phyloP scores from a whole-genome alignment of 2,888 invertebrate species.

The Brachyptera putata region DNA sequence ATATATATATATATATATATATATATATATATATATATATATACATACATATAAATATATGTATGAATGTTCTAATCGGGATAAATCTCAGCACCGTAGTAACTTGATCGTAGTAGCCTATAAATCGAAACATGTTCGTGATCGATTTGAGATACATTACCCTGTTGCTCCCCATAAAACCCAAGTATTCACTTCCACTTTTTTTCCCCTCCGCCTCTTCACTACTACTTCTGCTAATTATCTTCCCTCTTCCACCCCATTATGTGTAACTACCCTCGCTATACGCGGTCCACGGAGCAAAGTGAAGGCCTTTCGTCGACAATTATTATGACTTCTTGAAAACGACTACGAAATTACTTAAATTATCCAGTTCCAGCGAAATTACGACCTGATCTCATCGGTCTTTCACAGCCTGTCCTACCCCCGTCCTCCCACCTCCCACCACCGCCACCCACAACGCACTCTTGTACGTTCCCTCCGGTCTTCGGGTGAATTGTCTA shows the following conservation, averaged over 20 bases:
- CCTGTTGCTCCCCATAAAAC: no score
- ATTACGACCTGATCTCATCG: slow-evolving; percentile 32
- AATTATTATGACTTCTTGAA: slow-evolving; percentile 30
- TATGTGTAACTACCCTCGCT: slow-evolving; percentile 27
- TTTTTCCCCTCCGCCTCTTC: neutral
- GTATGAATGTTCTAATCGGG: no score
- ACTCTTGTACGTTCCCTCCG: no score
- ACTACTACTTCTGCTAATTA: neutral
- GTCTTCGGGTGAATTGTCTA: no score
- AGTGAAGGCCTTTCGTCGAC: slow-evolving; percentile 23
- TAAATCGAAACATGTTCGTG: no score
- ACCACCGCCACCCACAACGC: no score
- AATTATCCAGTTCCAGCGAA: slow-evolving; percentile 34
- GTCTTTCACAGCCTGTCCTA: neutral
- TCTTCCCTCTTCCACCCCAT: slow-evolving; percentile 16
- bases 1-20: no score
- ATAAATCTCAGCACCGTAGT: no score
- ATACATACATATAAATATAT: no score
- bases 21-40: no score
- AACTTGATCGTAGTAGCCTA: no score
- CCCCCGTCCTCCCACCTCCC: neutral
- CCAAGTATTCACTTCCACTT: neutral
- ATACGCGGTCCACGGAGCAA: slow-evolving; percentile 28
- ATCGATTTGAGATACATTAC: no score
- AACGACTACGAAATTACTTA: slow-evolving; percentile 34